These are phyloP conservation scores for Podarcis muralis DNA, from an alignment of 2,113 vertebrate species.

Conservation along the genomic window DNA sequence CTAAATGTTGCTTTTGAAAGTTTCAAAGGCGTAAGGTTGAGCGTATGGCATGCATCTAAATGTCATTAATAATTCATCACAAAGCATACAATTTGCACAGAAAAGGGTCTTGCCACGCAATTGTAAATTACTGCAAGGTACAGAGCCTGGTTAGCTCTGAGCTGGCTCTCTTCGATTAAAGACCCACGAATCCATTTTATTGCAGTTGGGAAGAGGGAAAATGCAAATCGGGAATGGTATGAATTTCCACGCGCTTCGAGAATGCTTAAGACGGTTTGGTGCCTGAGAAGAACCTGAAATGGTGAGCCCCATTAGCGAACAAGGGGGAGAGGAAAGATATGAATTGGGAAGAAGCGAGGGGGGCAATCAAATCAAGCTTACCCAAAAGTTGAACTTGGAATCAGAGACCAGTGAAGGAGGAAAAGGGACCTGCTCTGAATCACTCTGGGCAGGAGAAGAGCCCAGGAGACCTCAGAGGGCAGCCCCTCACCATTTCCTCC, in stretches of 20 bases:
- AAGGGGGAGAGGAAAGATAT: too few species aligned
- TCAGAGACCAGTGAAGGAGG: too few species aligned
- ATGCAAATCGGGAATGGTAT: background rate
- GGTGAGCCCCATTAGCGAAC: background rate
- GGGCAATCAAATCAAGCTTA: too few species aligned
- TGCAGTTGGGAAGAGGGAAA: background rate
- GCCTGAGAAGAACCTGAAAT: too few species aligned
- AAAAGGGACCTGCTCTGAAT: too few species aligned
- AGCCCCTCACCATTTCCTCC: too few species aligned
- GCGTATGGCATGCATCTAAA: background rate
- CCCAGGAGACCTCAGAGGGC: too few species aligned
- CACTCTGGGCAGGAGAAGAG: too few species aligned
- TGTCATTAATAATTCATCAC: slow-evolving; percentile 34
- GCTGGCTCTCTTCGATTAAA: background rate
- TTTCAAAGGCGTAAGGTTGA: background rate
- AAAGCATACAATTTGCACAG: slow-evolving; percentile 20
- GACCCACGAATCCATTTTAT: background rate
- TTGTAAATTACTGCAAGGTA: slow-evolving; percentile 17
- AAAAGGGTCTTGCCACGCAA: background rate
- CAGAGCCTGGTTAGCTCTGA: background rate
- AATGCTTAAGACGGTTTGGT: background rate
- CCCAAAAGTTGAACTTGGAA: too few species aligned
- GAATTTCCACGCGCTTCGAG: slow-evolving; percentile 10
- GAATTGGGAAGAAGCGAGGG: too few species aligned
- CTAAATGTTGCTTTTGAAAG: background rate